A percentile compares a stretch with the other conserved stretches of the same genome.
Conservation (phyloP, 30 jellyfish, hydroid and myxozoan genomes). For the Hydra vulgaris region DNA sequence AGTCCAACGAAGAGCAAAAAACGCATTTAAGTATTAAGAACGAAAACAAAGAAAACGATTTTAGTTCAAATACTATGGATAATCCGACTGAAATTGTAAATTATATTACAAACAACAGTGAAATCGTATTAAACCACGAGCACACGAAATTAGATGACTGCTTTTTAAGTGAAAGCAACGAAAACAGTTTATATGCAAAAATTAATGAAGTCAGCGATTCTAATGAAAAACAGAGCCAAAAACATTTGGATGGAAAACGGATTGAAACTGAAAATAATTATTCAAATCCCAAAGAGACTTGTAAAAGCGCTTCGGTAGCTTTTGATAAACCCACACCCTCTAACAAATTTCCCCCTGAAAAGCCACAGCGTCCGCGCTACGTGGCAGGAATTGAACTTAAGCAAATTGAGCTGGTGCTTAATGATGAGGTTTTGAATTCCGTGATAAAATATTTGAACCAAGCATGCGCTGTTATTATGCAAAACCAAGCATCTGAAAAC, state of each 20-base stretch:
- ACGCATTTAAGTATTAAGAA: too few species aligned
- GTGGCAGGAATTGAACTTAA: background rate
- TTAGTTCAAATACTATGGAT: too few species aligned
- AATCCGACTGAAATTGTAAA: background rate
- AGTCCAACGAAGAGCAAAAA: too few species aligned
- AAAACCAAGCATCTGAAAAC: background rate
- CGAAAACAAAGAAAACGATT: too few species aligned
- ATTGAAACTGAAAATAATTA: too few species aligned
- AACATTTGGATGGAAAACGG: too few species aligned
- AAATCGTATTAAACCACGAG: background rate
- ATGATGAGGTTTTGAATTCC: background rate
- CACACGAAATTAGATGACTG: background rate
- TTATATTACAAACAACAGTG: background rate
- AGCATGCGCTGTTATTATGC: background rate
- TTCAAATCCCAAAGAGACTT: too few species aligned
- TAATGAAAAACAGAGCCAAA: background rate
- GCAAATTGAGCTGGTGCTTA: background rate
- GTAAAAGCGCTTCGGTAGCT: too few species aligned
- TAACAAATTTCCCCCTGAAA: background rate
- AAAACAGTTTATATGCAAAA: background rate
- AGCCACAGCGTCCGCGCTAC: background rate
- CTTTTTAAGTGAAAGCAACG: background rate
- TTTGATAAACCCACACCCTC: background rate
- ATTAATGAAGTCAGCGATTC: background rate
- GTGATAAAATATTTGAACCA: background rate